These are phyloP conservation scores for Paratrypauchen microcephalus DNA, from an alignment of 2,797 vertebrate species.

Conservation along the genomic window DNA sequence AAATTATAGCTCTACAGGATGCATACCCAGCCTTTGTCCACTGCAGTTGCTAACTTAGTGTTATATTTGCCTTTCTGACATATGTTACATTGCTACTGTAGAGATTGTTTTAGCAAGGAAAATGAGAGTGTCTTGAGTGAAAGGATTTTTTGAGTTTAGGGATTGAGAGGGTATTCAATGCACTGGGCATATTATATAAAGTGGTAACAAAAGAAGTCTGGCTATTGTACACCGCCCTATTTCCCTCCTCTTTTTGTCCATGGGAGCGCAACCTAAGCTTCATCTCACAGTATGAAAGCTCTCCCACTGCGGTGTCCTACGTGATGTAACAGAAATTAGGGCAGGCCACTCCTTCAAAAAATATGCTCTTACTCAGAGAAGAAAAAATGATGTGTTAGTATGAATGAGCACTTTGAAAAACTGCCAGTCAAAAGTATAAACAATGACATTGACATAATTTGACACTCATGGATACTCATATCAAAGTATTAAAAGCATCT, in stretches of 20 bases:
- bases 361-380: not conserved
- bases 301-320: not conserved
- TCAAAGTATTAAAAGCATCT: too few relatives aligned
- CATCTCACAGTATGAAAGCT: constrained; percentile 6
- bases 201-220: not conserved
- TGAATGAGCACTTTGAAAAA: not conserved
- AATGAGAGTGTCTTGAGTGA: not conserved
- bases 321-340: not conserved
- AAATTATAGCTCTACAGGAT: too few relatives aligned
- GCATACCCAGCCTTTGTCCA: too few relatives aligned
- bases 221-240: not conserved
- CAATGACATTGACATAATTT: not conserved
- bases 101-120: not conserved
- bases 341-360: not conserved
- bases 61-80: constrained; percentile 6
- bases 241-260: not conserved
- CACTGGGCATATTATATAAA: too few relatives aligned
- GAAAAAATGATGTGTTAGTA: not conserved
- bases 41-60: too few relatives aligned
- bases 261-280: constrained; percentile 1
- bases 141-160: not conserved
- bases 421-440: not conserved
- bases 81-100: constrained; percentile 5
- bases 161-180: not conserved
- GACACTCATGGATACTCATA: too few relatives aligned